Evolutionary conservation across 2,113 vertebrate genomes (phyloP).

Genomic region (Amphilophus citrinellus): DNA sequence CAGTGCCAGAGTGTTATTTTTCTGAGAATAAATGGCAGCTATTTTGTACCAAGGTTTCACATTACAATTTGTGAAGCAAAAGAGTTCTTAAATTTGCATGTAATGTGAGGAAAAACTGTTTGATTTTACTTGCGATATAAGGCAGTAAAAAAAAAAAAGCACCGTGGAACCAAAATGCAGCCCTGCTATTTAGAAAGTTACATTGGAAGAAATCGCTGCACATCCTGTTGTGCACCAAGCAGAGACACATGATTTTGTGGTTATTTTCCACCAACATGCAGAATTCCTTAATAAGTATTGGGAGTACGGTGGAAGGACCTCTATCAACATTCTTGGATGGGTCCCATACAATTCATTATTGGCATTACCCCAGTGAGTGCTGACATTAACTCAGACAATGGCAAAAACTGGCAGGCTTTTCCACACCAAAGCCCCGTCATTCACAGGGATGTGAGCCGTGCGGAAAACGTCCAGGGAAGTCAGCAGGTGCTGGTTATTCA

Average conservation of each 20-base stretch:
- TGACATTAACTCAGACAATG: slow-evolving; percentile 10
- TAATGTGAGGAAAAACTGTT: neutral
- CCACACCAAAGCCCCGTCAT: neutral
- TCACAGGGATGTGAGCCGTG: neutral
- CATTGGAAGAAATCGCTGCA: neutral
- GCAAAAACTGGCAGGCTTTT: neutral
- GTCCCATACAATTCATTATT: neutral
- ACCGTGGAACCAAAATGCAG: neutral
- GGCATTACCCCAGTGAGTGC: neutral
- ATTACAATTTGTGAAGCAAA: neutral
- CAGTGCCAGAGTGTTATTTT: neutral
- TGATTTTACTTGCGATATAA: neutral
- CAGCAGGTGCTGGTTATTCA: slow-evolving; percentile 10
- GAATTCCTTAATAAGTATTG: neutral
- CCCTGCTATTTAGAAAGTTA: neutral
- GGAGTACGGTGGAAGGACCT: neutral
- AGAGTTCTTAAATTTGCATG: neutral
- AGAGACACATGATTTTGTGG: neutral
- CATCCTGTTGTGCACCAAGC: neutral
- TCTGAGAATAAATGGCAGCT: neutral
- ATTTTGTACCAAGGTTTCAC: neutral
- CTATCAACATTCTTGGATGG: slow-evolving; percentile 1
- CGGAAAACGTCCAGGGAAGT: neutral
- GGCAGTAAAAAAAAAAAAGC: neutral
- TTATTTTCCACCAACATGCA: neutral